Evolutionary conservation across 2,797 vertebrate species (phyloP), one percentile per base, ranked within the genome.

Genomic region (Pseudotriccus pelzelni): DNA sequence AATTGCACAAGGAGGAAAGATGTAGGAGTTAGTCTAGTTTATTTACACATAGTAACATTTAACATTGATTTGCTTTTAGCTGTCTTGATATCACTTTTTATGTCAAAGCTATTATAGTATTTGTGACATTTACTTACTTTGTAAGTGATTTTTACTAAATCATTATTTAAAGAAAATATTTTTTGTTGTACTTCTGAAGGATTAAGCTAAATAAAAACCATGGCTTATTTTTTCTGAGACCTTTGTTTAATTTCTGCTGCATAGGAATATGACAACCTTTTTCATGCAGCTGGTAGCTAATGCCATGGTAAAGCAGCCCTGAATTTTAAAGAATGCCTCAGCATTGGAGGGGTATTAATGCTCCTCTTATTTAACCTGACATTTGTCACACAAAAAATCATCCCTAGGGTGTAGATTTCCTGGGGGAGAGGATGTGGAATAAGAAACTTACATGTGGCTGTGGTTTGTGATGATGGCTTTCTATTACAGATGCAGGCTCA

Each of bases 301-400:
- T 55, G n/a, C 56, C 18, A 25, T 69, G 28, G 60, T 66, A 75
- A 85, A 47, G 23, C 49, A 75, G 18, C 12, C 10, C 47, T 83
- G 75, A 93, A 74, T 91, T 94, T 93, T 90, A 78, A 92, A 69
- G 58, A 85, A 84, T 62, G 41, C 17, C 16, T 77, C 12, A 28
- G 28, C 36, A 60, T 21, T 36, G 21, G 25, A 66, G 16, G 34
- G 79, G 74, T 82, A 44, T 39, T 64, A 16, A 56, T 85, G 12
- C 70, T 90, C 25, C 28, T 77, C 20, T 43, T 72, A 80, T 63
- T 16, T 58, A 73, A 52, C 24, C 37, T 77, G 81, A 89, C 64
- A 70, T 83, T 76, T 37, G 28, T 85, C 78, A 89, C 59, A 81
- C 59, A 86, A 43, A 66, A 74, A 55, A 18, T 18, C 55, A 69